A percentile compares a stretch with the other conserved stretches of the same genome.
Conservation (phyloP, 2,113 vertebrate genomes). For the Todiramphus saurophagus region DNA sequence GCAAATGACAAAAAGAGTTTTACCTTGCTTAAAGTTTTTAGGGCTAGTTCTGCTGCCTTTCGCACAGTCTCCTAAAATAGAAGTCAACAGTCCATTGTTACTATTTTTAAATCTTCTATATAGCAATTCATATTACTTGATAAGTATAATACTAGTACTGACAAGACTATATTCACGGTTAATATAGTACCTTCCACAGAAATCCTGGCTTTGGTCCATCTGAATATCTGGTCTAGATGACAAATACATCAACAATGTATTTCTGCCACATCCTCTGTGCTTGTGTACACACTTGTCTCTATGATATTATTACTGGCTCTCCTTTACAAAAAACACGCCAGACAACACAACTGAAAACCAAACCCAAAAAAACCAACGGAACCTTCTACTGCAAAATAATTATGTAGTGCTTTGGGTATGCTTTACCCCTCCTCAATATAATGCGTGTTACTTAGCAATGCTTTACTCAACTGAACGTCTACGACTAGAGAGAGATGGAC, state of each 20-base stretch:
- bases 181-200: background rate
- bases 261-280: background rate
- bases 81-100: background rate
- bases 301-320: background rate
- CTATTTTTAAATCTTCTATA: background rate
- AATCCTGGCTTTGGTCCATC: background rate
- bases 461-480: background rate
- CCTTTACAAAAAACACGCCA: background rate
- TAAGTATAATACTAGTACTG: background rate
- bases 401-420: background rate
- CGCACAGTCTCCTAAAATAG: conserved; percentile 90
- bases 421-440: background rate
- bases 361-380: accelerated
- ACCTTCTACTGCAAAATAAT: background rate
- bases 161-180: background rate
- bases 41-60: conserved; percentile 91
- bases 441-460: background rate
- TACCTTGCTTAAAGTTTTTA: conserved; percentile 98
- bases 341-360: background rate
- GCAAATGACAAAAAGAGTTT: background rate
- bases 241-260: background rate
- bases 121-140: background rate
- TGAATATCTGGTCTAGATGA: background rate
- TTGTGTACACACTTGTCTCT: background rate
- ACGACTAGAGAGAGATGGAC: background rate